Evolutionary conservation across 2,888 invertebrate species (phyloP).

Genomic region (Tiliacea aurago): DNA sequence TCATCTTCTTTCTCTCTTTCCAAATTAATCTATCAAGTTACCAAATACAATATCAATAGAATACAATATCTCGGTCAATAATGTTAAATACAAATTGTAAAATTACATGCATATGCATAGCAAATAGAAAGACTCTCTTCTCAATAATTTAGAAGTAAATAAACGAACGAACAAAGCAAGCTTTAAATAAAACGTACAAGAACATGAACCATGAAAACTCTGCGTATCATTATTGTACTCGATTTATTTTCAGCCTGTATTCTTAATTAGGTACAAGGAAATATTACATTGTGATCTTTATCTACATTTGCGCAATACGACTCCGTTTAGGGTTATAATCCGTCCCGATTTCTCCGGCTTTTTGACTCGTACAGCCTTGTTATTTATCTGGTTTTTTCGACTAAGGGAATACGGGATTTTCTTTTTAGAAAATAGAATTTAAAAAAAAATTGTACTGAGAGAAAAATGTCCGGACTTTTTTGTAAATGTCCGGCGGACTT

Average conservation of each 20-base stretch:
- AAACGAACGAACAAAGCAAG: background rate
- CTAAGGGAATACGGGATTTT: fast-evolving
- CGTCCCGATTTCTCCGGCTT: background rate
- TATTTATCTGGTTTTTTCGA: background rate
- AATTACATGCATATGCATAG: background rate
- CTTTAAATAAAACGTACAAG: background rate
- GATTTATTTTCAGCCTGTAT: slow-evolving; percentile 17
- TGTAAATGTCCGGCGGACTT: background rate
- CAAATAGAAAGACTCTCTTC: background rate
- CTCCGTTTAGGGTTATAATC: background rate
- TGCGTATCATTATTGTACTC: no score
- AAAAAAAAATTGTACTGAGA: no score
- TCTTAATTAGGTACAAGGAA: slow-evolving; percentile 23
- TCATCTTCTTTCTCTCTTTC: no score
- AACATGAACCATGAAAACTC: slow-evolving; percentile 3
- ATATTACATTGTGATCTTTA: slow-evolving; percentile 15
- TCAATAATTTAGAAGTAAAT: slow-evolving; percentile 4
- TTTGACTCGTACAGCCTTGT: background rate
- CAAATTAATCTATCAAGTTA: background rate
- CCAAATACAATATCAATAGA: no score
- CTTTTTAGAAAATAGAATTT: no score
- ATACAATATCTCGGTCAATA: background rate
- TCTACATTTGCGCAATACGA: slow-evolving; percentile 10
- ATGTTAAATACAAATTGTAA: background rate
- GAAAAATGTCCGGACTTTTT: no score